Conservation (phyloP, 64 coral and sea anemone genomes). For the Trachythela sp. region DNA sequence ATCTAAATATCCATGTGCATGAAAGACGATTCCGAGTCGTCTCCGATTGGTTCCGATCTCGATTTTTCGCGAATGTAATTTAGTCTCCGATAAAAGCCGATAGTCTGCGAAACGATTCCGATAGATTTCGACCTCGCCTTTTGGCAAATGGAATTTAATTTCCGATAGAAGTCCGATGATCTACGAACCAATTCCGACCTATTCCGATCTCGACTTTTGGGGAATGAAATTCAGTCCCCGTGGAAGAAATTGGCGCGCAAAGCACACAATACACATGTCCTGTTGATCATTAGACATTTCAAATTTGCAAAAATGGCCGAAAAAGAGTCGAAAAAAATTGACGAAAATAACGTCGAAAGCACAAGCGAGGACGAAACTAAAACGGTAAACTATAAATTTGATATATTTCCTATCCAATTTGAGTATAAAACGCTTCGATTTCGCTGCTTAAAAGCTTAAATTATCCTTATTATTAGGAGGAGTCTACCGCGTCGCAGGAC, state of each 20-base stretch:
- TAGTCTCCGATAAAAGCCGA: background rate
- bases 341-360: background rate
- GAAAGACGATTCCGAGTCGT: background rate
- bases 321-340: background rate
- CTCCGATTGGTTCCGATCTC: background rate
- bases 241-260: conserved; percentile 16
- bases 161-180: background rate
- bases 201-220: background rate
- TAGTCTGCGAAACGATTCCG: no score
- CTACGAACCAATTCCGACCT: no score
- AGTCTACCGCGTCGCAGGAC: background rate
- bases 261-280: background rate
- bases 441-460: background rate
- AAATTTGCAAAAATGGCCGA: background rate
- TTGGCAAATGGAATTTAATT: background rate
- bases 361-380: background rate
- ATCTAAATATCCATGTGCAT: no score
- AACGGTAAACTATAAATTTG: background rate
- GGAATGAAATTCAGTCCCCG: background rate
- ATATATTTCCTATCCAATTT: background rate
- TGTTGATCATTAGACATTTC: background rate
- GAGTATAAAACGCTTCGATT: background rate
- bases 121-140: background rate
- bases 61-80: background rate
- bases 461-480: background rate